These are phyloP conservation scores for Xylota sylvarum DNA, from an alignment of 2,888 invertebrate species.

Conservation along the genomic window DNA sequence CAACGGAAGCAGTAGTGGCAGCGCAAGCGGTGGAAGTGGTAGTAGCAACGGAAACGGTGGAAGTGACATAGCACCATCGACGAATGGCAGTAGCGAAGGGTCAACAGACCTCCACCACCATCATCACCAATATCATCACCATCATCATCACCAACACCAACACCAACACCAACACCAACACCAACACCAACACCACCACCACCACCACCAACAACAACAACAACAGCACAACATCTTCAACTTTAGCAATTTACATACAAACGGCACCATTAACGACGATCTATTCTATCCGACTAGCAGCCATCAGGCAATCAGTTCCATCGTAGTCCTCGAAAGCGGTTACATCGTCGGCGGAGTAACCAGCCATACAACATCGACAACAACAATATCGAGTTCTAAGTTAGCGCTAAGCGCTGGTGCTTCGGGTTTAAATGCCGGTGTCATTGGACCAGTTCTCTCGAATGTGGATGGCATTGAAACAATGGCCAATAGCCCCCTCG, in stretches of 20 bases:
- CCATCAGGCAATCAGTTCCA: conserved; percentile 52
- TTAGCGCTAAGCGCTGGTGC: conserved; percentile 37
- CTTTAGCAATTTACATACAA: conserved; percentile 76
- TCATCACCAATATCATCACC: neutral
- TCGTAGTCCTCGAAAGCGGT: conserved; percentile 52
- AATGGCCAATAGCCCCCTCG: conserved; percentile 58
- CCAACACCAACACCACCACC: neutral
- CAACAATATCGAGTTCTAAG: conserved; percentile 64
- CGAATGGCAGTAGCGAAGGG: conserved; percentile 80
- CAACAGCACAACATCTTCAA: conserved; percentile 79
- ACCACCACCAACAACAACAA: neutral
- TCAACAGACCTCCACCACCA: conserved; percentile 52
- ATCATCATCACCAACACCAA: neutral
- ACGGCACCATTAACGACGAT: conserved; percentile 16
- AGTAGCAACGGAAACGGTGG: conserved; percentile 56
- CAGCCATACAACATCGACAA: conserved; percentile 78
- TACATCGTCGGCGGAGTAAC: conserved; percentile 45
- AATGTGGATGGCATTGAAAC: conserved; percentile 55
- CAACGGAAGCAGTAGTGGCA: conserved; percentile 30
- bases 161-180: conserved; percentile 26
- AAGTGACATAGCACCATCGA: conserved; percentile 79
- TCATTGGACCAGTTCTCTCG: conserved; percentile 22
- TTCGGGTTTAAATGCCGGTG: conserved; percentile 23
- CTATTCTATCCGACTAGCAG: neutral
- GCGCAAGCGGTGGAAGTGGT: conserved; percentile 53